A percentile compares a stretch with the other conserved stretches of the same genome.
phyloP scores from a whole-genome alignment of 1,140 invertebrate species.

The Eupristina koningsbergeri region DNA sequence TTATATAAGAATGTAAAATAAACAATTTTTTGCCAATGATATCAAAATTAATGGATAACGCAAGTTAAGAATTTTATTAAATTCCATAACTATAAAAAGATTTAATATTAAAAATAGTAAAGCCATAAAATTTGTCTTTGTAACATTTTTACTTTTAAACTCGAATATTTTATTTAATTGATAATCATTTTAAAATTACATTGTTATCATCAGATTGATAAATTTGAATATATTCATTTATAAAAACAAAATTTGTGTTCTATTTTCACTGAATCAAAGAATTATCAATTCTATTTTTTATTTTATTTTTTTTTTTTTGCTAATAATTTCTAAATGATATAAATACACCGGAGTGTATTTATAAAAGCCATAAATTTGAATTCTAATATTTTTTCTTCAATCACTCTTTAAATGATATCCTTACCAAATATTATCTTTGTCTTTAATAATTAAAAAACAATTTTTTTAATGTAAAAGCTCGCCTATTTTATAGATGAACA shows the following conservation, averaged over 20 bases:
- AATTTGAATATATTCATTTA: slow-evolving; percentile 31
- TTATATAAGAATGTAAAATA: no score
- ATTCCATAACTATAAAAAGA: background rate
- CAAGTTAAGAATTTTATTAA: no score
- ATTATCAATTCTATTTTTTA: background rate
- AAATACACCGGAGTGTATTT: no score
- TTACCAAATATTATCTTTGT: no score
- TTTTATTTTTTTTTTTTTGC: background rate
- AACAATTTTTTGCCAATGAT: no score
- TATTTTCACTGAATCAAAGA: background rate
- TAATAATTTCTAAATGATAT: slow-evolving; percentile 24
- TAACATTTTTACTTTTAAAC: slow-evolving; percentile 36
- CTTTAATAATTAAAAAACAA: no score
- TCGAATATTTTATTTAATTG: slow-evolving; percentile 34
- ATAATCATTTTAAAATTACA: slow-evolving; percentile 39
- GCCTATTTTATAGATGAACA: no score
- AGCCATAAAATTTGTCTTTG: background rate
- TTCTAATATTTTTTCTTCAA: no score
- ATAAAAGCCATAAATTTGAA: background rate
- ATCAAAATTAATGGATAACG: no score
- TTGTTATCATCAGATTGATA: slow-evolving; percentile 25
- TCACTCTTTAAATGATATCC: background rate
- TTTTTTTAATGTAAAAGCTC: no score
- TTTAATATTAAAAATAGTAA: slow-evolving; percentile 9
- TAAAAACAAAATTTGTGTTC: background rate